Base-by-base conservation (phyloP, 2,113 vertebrate species). In the Pipa parva region DNA sequence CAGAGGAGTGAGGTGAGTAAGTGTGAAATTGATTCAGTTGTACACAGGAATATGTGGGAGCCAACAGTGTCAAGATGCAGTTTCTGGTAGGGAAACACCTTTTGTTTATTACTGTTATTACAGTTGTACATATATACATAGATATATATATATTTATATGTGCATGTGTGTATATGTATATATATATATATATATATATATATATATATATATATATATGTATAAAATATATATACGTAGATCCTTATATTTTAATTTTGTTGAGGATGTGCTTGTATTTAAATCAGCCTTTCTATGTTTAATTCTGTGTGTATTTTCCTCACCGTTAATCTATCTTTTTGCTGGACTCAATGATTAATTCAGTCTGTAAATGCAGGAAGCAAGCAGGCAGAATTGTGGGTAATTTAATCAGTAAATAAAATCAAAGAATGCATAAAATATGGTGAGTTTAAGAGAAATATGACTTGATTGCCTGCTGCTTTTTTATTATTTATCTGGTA, bases 11-110 rank as follows among this genome's bases (percentile, higher is more conserved):
- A 93, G 88, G 91, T 89, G 89, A 88, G 84, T 78, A 86, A 92
- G 91, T 95, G 93, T 95, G 92, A 97, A 93, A 95, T 92, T 91
- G 91, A 92, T 95, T 95, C 88, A 79, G 80, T 84, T 82, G 87
- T 85, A 80, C 80, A 71, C 80, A 80, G 85, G 83, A 81, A 83
- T 85, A 83, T 55, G 63, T 75, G 75, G 79, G 74, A 83, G 83
- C 76, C 81, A 81, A 86, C 84, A 84, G 86, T 88, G 77, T 80
- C 80, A 83, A 77, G 84, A 75, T 74, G 77, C 58, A 73, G 81
- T 81, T 81, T 74, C 83, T 77, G 90, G 90, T 89, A 89, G 86
- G 91, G 73, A 77, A 59, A 83, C 72, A 22, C 20, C 60, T 78
- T 80, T 61, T 27, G 76, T 76, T 73, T 67, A 63, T 59, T 69